Evolutionary conservation across 2,797 vertebrate genomes (phyloP).

Genomic region (Tokudaia tokunoshimensis): DNA sequence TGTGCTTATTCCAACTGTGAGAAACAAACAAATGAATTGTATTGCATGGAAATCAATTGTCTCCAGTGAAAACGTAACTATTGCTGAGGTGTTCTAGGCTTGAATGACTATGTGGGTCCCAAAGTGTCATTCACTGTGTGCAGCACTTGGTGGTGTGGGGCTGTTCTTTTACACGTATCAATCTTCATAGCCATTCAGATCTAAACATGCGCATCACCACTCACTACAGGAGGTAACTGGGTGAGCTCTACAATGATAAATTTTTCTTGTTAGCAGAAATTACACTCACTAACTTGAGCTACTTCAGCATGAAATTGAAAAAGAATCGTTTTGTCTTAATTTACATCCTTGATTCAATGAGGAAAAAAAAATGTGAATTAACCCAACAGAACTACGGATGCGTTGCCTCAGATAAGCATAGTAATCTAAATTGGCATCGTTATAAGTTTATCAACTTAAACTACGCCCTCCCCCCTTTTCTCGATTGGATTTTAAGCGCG

Average conservation of each 20-base stretch:
- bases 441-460: slow-evolving; percentile 89
- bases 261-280: slow-evolving; percentile 99
- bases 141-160: slow-evolving; percentile 89
- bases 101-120: slow-evolving; percentile 85
- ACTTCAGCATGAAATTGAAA: slow-evolving; percentile 99
- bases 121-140: slow-evolving; percentile 90
- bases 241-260: slow-evolving; percentile 98
- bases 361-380: slow-evolving; percentile 95
- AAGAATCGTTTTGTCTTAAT: slow-evolving; percentile 99
- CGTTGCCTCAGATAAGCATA: slow-evolving; percentile 84
- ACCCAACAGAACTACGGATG: slow-evolving; percentile 85
- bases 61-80: slow-evolving; percentile 84
- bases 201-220: slow-evolving; percentile 88
- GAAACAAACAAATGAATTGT: slow-evolving; percentile 31
- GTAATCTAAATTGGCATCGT: slow-evolving; percentile 89
- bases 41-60: slow-evolving; percentile 72
- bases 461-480: slow-evolving; percentile 83
- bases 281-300: slow-evolving; percentile 99
- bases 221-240: slow-evolving; percentile 93
- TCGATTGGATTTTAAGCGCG: slow-evolving; percentile 86
- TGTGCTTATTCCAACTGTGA: background rate
- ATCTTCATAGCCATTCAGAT: slow-evolving; percentile 90
- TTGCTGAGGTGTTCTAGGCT: slow-evolving; percentile 82
- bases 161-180: slow-evolving; percentile 94
- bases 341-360: slow-evolving; percentile 99